These are phyloP conservation scores for Hecatera dysodea DNA, from an alignment of 2,888 invertebrate genomes.

Conservation along the genomic window DNA sequence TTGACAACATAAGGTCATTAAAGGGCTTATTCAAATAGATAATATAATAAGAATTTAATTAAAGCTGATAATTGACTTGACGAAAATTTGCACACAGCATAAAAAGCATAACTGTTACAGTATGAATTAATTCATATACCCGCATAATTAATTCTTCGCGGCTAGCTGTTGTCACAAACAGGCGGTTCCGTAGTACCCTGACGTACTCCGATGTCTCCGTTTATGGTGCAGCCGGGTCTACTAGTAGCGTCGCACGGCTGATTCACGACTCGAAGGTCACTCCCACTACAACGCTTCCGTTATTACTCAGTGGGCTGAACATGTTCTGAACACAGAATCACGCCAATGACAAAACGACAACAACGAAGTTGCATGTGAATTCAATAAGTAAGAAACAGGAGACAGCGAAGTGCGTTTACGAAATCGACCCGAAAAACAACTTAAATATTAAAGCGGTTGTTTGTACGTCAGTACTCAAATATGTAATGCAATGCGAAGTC, in stretches of 20 bases:
- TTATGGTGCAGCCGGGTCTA: slow-evolving; percentile 72
- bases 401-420: slow-evolving; percentile 16
- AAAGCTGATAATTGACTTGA: neutral
- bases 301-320: slow-evolving; percentile 66
- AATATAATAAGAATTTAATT: neutral
- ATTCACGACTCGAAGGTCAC: slow-evolving; percentile 82
- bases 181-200: slow-evolving; percentile 24
- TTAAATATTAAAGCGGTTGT: slow-evolving; percentile 45
- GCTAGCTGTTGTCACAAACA: slow-evolving; percentile 34
- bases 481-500: slow-evolving; percentile 41
- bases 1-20: neutral
- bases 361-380: slow-evolving; percentile 50
- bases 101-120: slow-evolving; percentile 10
- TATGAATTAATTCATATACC: slow-evolving; percentile 30
- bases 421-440: slow-evolving; percentile 28
- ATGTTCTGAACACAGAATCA: slow-evolving; percentile 56
- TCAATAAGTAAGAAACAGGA: slow-evolving; percentile 36
- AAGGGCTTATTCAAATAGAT: neutral
- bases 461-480: slow-evolving; percentile 38
- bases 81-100: neutral
- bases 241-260: slow-evolving; percentile 69
- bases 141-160: slow-evolving; percentile 33
- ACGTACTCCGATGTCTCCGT: slow-evolving; percentile 71
- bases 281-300: slow-evolving; percentile 78
- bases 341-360: slow-evolving; percentile 51